These are phyloP conservation scores for Hypsopygia costalis DNA, from an alignment of 2,888 invertebrate species.

Conservation along the genomic window DNA sequence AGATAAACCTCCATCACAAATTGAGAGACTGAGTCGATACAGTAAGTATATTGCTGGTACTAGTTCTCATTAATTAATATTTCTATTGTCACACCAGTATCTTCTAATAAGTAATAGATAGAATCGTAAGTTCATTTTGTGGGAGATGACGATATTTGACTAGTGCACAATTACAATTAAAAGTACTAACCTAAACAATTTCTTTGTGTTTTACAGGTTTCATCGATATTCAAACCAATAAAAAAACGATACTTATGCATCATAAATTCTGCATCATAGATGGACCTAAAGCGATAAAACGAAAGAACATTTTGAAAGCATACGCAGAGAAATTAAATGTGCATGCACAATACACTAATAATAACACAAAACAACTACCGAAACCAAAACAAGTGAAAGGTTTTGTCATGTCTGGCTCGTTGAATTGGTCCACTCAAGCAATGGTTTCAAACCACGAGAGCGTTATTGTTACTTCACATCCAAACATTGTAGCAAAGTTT, in stretches of 20 bases:
- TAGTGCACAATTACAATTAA: too few relatives aligned
- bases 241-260: slow-evolving; percentile 85
- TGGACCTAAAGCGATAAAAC: slow-evolving; percentile 64
- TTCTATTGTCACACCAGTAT: too few relatives aligned
- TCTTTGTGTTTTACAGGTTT: slow-evolving; percentile 72
- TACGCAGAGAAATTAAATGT: slow-evolving; percentile 67
- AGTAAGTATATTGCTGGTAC: slow-evolving; percentile 68
- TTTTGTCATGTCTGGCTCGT: slow-evolving; percentile 85
- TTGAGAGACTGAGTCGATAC: slow-evolving; percentile 64
- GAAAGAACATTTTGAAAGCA: slow-evolving; percentile 55
- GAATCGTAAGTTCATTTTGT: too few relatives aligned
- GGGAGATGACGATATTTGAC: too few relatives aligned
- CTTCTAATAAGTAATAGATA: too few relatives aligned
- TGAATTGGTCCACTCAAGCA: slow-evolving; percentile 89
- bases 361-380: slow-evolving; percentile 27
- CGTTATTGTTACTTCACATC: slow-evolving; percentile 82
- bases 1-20: slow-evolving; percentile 67
- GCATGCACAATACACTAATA: slow-evolving; percentile 46
- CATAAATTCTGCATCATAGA: slow-evolving; percentile 90
- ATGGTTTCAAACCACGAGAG: slow-evolving; percentile 87
- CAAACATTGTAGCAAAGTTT: slow-evolving; percentile 76
- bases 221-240: slow-evolving; percentile 69
- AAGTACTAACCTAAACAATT: too few relatives aligned
- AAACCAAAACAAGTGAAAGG: slow-evolving; percentile 50
- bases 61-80: too few relatives aligned